phyloP scores from a whole-genome alignment of 2,113 vertebrate species.

The Oreochromis tanganicae region DNA sequence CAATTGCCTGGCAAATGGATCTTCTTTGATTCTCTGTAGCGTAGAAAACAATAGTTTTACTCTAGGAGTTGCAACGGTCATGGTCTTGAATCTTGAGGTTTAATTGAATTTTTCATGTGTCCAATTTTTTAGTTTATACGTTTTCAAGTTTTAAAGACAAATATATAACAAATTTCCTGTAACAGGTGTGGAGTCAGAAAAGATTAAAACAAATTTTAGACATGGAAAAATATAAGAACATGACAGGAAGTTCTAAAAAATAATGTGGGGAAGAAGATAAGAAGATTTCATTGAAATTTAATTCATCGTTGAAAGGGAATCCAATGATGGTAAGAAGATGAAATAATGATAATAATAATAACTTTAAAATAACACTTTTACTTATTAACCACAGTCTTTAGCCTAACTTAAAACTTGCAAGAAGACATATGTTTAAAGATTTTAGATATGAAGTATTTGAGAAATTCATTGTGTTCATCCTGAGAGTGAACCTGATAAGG shows the following conservation, averaged over 20 bases:
- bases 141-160: background rate
- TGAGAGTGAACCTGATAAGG: background rate
- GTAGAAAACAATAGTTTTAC: background rate
- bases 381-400: background rate
- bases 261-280: background rate
- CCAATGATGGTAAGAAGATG: background rate
- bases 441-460: background rate
- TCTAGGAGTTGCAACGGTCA: background rate
- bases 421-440: background rate
- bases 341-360: background rate
- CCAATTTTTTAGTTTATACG: background rate
- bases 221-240: background rate
- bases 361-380: background rate
- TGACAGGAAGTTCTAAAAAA: background rate
- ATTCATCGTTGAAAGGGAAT: background rate
- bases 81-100: background rate
- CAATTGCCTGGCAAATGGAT: background rate
- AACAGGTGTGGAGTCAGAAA: background rate
- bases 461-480: background rate
- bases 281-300: background rate
- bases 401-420: background rate
- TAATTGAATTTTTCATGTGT: background rate
- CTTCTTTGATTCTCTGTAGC: background rate
- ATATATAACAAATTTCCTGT: background rate
- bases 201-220: background rate